Evolutionary conservation across 2,113 vertebrate species (phyloP), one percentile per base, ranked within the genome.

Genomic region (Oryzias celebensis): DNA sequence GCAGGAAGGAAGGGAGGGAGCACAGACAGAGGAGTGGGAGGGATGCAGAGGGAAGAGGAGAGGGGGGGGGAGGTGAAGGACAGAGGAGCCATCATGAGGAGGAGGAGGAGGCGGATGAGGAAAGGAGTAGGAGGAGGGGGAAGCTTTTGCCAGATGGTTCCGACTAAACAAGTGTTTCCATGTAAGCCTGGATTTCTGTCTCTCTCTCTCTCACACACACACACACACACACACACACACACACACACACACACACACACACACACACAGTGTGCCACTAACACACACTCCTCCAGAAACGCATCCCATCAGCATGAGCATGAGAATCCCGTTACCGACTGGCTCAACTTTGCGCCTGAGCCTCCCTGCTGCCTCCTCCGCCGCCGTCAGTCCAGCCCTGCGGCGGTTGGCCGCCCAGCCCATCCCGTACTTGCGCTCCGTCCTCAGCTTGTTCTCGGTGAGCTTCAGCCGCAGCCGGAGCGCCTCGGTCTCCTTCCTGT

Each of bases 401-500:
- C 92, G 90, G 57, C 92, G 90, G 68, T 74, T 77, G 23, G 90
- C 78, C 12, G 92, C 91, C 92, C 91, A 93, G 73, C 91, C 89
- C 82, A 92, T 73, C 4, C 92, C 92, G 58, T 92, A 92, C 82
- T 88, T 91, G 53, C 91, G 87, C 58, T 93, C 92, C 42, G 88
- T 90, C 15, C 85, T 87, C 60, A 93, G 82, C 53, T 92, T 91
- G 83, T 83, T 90, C 77, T 93, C 92, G 0, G 91, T 93, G 51
- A 92, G 83, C 57, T 87, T 83, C 47, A 93, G 85, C 6, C 92
- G 82, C 58, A 91, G 67, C 17, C 91, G 91, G 12, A 93, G 85
- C 3, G 91, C 79, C 36, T 92, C 92, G 79, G 90, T 93, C 74
- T 93, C 92, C 66, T 91, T 91, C 71, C 90, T 85, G 88, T 92